Base-by-base conservation (phyloP, 2,888 invertebrate genomes). In the Druceiella hillmani region DNA sequence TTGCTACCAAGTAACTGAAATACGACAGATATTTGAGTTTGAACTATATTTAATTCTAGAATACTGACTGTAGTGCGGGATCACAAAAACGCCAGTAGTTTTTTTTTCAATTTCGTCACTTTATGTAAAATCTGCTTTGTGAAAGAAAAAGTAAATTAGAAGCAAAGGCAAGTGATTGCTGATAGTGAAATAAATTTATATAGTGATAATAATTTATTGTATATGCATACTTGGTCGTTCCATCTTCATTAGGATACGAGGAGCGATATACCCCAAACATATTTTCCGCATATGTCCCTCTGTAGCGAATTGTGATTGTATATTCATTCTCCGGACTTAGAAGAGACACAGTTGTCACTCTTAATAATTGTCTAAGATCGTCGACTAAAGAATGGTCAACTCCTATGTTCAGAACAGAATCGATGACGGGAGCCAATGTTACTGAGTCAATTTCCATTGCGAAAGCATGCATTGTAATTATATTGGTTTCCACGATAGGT, bases 191-290 rank as follows among this genome's bases (percentile, higher is more conserved):
- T 40, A 36, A 14, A 24, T 25, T 37, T 12, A 31, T 15, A 10
- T 31, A n/a, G 12, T 12, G 26, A 44, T 50, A 65, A 67, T 65
- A 51, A 69, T 68, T 56, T 51, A 12, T 47, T 48, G 10, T 42
- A 46, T 10, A 50, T 53, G 9, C 17, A 34, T 34, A 34, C 20
- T n/a, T 34, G 4, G 17, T 34, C 4, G 4, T 17, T 6, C 47
- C 49, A 1, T 54, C 45, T n/a, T 52, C 46, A 25, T 64, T 58
- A 12, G 41, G 32, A 37, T 79, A 81, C 2, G 64, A 71, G 20
- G 79, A 76, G 15, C 76, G 61, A 47, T 81, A 81, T 15, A 85
- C 70, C 12, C 84, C 85, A 38, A 74, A 74, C 55, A 81, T 68
- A 25, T 78, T 73, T 11, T 65, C 65, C 20, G 74, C 74, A 38